phyloP scores from a whole-genome alignment of 2,797 vertebrate species.

The Melanotaenia pygmaea region DNA sequence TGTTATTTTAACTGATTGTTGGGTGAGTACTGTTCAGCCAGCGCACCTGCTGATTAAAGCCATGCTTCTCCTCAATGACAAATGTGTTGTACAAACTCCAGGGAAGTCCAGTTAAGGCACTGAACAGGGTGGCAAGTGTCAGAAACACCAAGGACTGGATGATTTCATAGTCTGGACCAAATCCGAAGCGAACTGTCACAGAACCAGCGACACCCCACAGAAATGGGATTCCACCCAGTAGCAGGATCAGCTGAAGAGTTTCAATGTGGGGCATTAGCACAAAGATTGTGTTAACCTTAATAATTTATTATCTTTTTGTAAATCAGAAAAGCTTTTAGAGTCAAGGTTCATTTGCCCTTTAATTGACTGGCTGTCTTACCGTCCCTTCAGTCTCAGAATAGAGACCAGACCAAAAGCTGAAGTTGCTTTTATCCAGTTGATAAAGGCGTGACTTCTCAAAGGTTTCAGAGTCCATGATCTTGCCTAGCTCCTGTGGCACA shows the following conservation, averaged over 20 bases:
- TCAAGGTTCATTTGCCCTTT: not conserved
- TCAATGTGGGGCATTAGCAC: not conserved
- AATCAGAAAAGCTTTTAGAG: not conserved
- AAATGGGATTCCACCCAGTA: conserved; percentile 95
- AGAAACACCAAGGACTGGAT: conserved; percentile 92
- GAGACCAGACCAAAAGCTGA: conserved; percentile 98
- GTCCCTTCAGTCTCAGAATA: conserved; percentile 97
- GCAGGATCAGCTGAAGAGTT: conserved; percentile 89
- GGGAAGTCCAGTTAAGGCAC: conserved; percentile 93
- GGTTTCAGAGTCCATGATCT: conserved; percentile 97
- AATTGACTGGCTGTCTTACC: conserved; percentile 77
- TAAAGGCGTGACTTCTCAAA: conserved; percentile 98
- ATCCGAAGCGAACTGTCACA: conserved; percentile 85
- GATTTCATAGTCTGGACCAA: conserved; percentile 93
- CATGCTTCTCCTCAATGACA: conserved; percentile 97
- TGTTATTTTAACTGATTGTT: not conserved
- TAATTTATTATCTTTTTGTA: not conserved
- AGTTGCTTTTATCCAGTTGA: conserved; percentile 98
- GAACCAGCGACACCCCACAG: conserved; percentile 91
- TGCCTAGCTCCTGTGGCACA: conserved; percentile 91
- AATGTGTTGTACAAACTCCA: conserved; percentile 99
- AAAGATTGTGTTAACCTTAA: not conserved
- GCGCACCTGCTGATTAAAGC: conserved; percentile 97
- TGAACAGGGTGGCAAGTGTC: conserved; percentile 93
- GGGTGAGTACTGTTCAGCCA: not conserved